Evolutionary conservation across 2,888 invertebrate genomes (phyloP).

Genomic region (Polydrusus pterygomalis): DNA sequence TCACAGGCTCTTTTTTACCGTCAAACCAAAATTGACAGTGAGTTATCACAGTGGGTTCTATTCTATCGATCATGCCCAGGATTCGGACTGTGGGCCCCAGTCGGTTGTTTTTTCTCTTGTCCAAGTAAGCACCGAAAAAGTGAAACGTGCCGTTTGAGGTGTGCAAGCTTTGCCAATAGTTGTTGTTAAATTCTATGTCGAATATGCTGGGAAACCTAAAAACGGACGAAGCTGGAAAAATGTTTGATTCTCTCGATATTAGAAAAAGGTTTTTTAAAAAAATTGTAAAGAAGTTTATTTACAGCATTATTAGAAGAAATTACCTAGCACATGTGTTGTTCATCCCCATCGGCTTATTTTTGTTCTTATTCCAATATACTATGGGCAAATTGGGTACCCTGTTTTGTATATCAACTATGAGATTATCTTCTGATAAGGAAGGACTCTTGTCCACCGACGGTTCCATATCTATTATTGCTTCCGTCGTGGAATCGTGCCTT

Average conservation of each 20-base stretch:
- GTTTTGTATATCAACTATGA: constrained; percentile 85
- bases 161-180: constrained; percentile 92
- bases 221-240: constrained; percentile 13
- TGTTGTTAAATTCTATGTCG: constrained; percentile 94
- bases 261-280: too few species aligned
- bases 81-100: constrained; percentile 90
- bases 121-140: constrained; percentile 92
- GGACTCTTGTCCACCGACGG: constrained; percentile 78
- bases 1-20: constrained; percentile 85
- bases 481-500: constrained; percentile 69
- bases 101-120: constrained; percentile 84
- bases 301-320: neutral
- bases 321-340: constrained; percentile 83
- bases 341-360: constrained; percentile 81
- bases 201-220: constrained; percentile 87
- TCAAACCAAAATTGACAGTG: constrained; percentile 95
- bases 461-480: constrained; percentile 73
- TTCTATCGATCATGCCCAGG: constrained; percentile 89
- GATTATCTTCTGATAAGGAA: constrained; percentile 81
- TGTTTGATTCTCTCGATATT: too few species aligned
- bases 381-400: constrained; percentile 89
- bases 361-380: constrained; percentile 88
- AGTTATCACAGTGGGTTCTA: constrained; percentile 87
- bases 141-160: constrained; percentile 92
- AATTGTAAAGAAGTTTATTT: too few species aligned